These are phyloP conservation scores for Pimephales promelas DNA, from an alignment of 2,113 vertebrate species.

Conservation along the genomic window DNA sequence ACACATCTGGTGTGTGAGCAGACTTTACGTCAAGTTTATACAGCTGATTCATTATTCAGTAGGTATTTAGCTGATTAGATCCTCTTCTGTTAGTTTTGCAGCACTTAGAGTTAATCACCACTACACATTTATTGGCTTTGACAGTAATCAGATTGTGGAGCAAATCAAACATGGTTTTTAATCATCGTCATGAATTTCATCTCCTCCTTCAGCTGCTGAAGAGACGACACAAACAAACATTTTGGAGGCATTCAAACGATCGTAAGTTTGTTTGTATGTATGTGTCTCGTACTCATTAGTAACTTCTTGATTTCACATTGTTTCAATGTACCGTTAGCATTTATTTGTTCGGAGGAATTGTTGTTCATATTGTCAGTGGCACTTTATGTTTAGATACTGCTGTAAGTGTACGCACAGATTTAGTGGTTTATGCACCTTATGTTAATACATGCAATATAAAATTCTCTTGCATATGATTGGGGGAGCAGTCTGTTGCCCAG, in stretches of 20 bases:
- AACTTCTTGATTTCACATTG: neutral
- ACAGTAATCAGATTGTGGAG: slow-evolving; percentile 24
- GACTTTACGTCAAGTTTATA: slow-evolving; percentile 40
- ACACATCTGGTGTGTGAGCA: slow-evolving; percentile 56
- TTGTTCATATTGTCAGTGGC: neutral
- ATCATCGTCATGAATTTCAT: slow-evolving; percentile 56
- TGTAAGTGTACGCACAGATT: neutral
- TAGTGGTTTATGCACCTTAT: neutral
- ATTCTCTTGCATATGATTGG: neutral
- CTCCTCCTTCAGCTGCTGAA: slow-evolving; percentile 71
- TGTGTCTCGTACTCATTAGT: neutral
- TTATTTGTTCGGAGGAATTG: neutral
- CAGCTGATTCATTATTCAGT: slow-evolving; percentile 51
- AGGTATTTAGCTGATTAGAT: slow-evolving; percentile 24
- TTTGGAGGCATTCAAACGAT: slow-evolving; percentile 83
- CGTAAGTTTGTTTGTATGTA: slow-evolving; percentile 76
- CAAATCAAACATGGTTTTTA: neutral
- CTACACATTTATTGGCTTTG: slow-evolving; percentile 19
- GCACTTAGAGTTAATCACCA: slow-evolving; percentile 13
- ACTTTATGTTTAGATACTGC: neutral
- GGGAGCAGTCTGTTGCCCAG: neutral
- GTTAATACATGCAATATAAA: neutral
- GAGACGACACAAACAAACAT: slow-evolving; percentile 75
- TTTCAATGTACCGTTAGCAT: neutral
- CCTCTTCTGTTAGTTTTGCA: slow-evolving; percentile 15